A percentile compares a stretch with the other conserved stretches of the same genome.
Evolutionary conservation across 2,113 vertebrate genomes (phyloP).

Genomic region (Marmota monax): DNA sequence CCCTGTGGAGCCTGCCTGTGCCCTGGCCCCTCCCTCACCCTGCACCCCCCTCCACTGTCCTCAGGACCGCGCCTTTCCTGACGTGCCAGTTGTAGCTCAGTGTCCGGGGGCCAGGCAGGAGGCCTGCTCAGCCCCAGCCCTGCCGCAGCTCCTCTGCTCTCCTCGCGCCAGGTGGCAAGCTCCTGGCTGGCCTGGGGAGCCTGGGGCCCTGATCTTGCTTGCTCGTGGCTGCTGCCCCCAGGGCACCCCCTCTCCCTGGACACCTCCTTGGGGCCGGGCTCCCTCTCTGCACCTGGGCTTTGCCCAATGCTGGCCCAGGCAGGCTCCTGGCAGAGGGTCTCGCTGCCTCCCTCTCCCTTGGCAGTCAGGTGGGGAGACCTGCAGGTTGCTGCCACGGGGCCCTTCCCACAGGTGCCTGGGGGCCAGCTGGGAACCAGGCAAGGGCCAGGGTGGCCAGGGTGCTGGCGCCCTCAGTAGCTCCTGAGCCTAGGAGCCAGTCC

Average conservation of each 20-base stretch:
- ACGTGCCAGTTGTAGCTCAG: not conserved
- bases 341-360: not conserved
- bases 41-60: slow-evolving; percentile 53
- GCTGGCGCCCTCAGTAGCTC: not conserved
- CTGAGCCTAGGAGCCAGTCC: not conserved
- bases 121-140: not conserved
- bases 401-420: not conserved
- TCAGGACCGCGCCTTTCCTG: not conserved
- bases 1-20: slow-evolving; percentile 77
- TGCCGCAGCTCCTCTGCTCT: not conserved
- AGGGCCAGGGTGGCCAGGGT: not conserved
- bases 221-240: not conserved
- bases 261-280: not conserved
- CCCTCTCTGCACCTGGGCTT: not conserved
- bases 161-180: not conserved
- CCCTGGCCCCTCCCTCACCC: slow-evolving; percentile 74
- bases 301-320: not conserved
- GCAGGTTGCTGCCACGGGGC: fast-evolving
- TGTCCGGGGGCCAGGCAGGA: not conserved
- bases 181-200: not conserved
- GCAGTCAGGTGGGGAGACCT: not conserved
- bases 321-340: not conserved
- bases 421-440: not conserved
- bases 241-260: not conserved
- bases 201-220: not conserved